These are phyloP conservation scores for Anniella stebbinsi DNA, from an alignment of 2,797 vertebrate species.

Conservation along the genomic window DNA sequence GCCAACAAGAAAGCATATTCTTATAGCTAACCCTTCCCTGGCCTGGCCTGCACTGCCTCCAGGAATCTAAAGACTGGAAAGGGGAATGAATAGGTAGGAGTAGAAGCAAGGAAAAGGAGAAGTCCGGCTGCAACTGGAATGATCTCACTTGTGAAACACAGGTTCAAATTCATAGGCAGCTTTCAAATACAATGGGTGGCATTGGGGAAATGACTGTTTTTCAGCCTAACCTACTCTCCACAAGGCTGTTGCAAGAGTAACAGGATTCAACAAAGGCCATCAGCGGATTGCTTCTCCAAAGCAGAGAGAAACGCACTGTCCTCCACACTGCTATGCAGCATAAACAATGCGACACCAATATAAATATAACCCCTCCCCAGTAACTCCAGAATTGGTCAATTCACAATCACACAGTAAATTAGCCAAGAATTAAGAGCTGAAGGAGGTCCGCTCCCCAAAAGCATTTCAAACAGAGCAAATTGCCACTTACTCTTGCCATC, in stretches of 20 bases:
- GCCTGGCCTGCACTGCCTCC: not conserved
- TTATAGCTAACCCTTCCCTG: not conserved
- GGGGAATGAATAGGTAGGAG: not conserved
- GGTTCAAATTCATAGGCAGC: not conserved
- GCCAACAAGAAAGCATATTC: conserved; percentile 17
- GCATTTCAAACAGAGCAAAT: not conserved
- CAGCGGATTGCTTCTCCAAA: not conserved
- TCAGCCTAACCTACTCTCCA: not conserved
- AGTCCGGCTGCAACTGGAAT: not conserved
- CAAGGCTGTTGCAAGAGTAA: not conserved
- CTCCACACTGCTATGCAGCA: not conserved
- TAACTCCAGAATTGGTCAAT: not conserved
- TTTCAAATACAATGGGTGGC: not conserved
- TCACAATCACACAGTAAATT: not conserved
- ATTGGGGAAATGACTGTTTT: not conserved
- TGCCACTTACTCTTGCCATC: not conserved
- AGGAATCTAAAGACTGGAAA: not conserved
- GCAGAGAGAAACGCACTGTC: not conserved
- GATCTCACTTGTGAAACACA: not conserved
- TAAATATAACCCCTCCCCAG: not conserved
- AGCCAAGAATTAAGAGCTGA: not conserved
- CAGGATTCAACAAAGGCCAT: not conserved
- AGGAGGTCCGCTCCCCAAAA: not conserved
- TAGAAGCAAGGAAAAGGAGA: not conserved
- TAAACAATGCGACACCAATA: not conserved